Base-by-base conservation (phyloP, 2,113 vertebrate species). In the Chamaea fasciata region DNA sequence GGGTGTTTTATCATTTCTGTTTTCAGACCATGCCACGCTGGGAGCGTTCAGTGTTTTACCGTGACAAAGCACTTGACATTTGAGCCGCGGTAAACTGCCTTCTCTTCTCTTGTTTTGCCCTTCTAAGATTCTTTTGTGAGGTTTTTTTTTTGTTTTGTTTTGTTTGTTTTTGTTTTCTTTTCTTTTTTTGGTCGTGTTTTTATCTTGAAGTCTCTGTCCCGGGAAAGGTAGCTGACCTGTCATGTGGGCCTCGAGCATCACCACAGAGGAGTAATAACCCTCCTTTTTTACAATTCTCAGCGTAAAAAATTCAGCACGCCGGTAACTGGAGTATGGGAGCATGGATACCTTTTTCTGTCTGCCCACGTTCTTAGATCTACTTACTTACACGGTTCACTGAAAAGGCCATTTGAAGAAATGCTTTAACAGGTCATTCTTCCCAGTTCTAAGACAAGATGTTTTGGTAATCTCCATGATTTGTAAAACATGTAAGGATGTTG, bases 321-420 rank as follows among this genome's bases (percentile, higher is more conserved):
- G 23, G 6, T 55, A 59, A 26, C 3, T 10, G 30, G 64, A 73
- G 6, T 13, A 5, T 33, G 21, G 14, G 35, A 3, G 5, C 17
- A 22, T 12, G 13, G 2, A 13, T 12, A n/a, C 6, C 1, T 52
- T 78, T 37, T n/a, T 6, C n/a, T 44, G 31, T 53, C 9, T 11
- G 0, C 35, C 8, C 6, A 2, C 4, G 0, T 74, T 41, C 14
- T 35, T 50, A 27, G 5, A 23, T 55, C 3, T 46, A 3, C 7
- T 65, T 44, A 56, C n/a, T 44, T 64, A 84, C 1, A 2, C 6
- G 1, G 0, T n/a, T 30, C 23, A 26, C 13, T 30, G 31, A 52
- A 55, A 81, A 83, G 22, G 7, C 7, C 23, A 69, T 69, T 41
- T 35, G 6, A 49, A 63, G 4, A 76, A 79, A 9, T 24, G 21